A percentile compares a stretch with the other conserved stretches of the same genome.
These are phyloP conservation scores for Drosophila mojavensis DNA, from an alignment of 1,140 invertebrate species.

Conservation along the genomic window DNA sequence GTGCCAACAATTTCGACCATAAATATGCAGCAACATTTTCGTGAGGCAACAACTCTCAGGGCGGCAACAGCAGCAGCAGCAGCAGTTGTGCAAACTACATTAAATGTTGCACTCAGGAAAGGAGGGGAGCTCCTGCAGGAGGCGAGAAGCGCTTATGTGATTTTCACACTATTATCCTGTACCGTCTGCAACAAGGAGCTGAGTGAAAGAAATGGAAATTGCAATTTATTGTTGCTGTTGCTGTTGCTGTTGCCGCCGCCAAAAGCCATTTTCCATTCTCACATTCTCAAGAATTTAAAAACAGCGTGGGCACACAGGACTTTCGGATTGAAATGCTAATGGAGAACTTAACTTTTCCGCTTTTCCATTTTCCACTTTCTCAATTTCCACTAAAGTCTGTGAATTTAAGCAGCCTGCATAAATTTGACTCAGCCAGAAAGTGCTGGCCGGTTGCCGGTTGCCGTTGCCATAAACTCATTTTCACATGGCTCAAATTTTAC, in stretches of 20 bases:
- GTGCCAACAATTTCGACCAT: constrained; percentile 2
- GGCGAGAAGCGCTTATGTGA: constrained; percentile 1
- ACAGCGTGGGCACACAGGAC: constrained; percentile 7
- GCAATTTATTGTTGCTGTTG: constrained; percentile 48
- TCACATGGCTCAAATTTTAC: not conserved
- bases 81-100: constrained; percentile 49
- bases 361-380: constrained; percentile 28
- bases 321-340: constrained; percentile 39
- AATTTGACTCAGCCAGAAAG: constrained; percentile 39
- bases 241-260: constrained; percentile 1
- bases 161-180: constrained; percentile 45
- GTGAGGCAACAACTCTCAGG: not conserved
- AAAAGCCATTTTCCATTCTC: constrained; percentile 42
- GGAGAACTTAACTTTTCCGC: constrained; percentile 23
- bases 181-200: not conserved
- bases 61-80: not conserved
- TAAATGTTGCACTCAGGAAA: constrained; percentile 36
- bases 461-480: constrained; percentile 15
- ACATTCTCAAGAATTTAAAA: constrained; percentile 21
- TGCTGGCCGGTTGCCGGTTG: not conserved
- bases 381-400: constrained; percentile 24
- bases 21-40: constrained; percentile 50
- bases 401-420: constrained; percentile 54
- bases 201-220: constrained; percentile 48
- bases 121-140: not conserved